A percentile compares a stretch with the other conserved stretches of the same genome.
Evolutionary conservation across 2,888 invertebrate species (phyloP).

Genomic region (Meiosimyza decipiens): DNA sequence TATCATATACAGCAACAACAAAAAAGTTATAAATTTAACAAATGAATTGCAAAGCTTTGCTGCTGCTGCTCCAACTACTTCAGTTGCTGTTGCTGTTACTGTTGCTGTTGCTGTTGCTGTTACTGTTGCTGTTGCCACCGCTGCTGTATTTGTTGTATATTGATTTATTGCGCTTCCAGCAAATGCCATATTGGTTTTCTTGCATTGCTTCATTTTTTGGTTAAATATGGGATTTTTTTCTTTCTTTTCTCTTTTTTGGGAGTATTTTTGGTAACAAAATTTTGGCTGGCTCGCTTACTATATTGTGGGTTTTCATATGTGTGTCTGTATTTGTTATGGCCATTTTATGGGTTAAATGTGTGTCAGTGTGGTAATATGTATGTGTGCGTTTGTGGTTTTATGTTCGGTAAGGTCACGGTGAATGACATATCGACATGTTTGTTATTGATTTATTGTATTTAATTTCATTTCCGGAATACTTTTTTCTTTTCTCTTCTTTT

Average conservation of each 20-base stretch:
- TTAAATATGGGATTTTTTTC: not conserved
- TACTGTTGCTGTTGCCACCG: too few species aligned
- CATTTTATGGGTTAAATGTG: not conserved
- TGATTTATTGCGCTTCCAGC: not conserved
- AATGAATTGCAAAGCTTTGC: too few species aligned
- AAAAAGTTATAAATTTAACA: too few species aligned
- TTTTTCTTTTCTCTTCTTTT: not conserved
- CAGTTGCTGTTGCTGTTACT: too few species aligned
- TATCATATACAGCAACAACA: too few species aligned
- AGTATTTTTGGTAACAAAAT: not conserved
- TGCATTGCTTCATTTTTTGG: conserved; percentile 4
- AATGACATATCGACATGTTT: conserved; percentile 43
- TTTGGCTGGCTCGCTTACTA: not conserved
- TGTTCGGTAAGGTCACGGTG: conserved; percentile 24
- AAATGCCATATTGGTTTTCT: conserved; percentile 6
- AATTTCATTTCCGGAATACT: conserved; percentile 49
- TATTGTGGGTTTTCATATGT: too few species aligned
- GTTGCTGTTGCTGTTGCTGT: too few species aligned
- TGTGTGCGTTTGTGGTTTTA: conserved; percentile 7
- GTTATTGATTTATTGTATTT: conserved; percentile 55
- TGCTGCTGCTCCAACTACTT: too few species aligned
- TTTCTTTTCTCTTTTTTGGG: not conserved
- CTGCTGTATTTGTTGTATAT: too few species aligned
- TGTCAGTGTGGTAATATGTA: not conserved
- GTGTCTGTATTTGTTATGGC: too few species aligned